These are phyloP conservation scores for Phocides pigmalion DNA, from an alignment of 1,140 invertebrate species.

Conservation along the genomic window DNA sequence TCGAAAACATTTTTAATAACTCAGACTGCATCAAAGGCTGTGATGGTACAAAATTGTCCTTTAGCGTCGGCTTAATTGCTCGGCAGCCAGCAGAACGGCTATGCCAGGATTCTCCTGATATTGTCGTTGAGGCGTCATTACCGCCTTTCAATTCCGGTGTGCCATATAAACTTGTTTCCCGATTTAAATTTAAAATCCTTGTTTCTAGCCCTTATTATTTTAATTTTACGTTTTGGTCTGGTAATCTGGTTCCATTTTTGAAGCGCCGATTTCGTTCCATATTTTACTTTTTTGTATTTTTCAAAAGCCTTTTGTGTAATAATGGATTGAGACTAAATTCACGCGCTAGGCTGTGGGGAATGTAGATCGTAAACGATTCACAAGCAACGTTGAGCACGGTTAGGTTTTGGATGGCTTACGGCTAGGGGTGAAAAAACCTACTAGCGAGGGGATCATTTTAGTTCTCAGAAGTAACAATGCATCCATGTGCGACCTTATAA, in stretches of 20 bases:
- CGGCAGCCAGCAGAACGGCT: conserved; percentile 2
- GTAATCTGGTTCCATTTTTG: background rate
- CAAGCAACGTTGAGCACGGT: too few species aligned
- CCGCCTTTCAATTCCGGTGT: background rate
- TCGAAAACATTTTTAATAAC: conserved; percentile 25
- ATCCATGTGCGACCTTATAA: too few species aligned
- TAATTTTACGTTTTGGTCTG: background rate
- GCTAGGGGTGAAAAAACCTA: too few species aligned
- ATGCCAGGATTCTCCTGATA: conserved; percentile 4
- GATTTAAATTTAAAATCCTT: background rate
- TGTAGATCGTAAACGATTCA: too few species aligned
- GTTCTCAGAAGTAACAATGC: too few species aligned
- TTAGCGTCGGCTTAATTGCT: conserved; percentile 15
- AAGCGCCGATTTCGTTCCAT: background rate
- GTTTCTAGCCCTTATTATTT: background rate
- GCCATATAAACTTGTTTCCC: background rate
- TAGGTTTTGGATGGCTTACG: too few species aligned
- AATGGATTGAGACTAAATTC: too few species aligned
- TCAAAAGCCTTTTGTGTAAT: too few species aligned
- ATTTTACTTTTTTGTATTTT: background rate
- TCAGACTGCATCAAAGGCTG: conserved; percentile 19
- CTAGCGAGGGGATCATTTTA: too few species aligned
- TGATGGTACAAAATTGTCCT: conserved; percentile 13
- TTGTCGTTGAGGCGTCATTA: conserved; percentile 13
- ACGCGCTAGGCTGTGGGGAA: too few species aligned